Conservation (phyloP, 2,888 invertebrate species). For the Muschampia plurimacula region DNA sequence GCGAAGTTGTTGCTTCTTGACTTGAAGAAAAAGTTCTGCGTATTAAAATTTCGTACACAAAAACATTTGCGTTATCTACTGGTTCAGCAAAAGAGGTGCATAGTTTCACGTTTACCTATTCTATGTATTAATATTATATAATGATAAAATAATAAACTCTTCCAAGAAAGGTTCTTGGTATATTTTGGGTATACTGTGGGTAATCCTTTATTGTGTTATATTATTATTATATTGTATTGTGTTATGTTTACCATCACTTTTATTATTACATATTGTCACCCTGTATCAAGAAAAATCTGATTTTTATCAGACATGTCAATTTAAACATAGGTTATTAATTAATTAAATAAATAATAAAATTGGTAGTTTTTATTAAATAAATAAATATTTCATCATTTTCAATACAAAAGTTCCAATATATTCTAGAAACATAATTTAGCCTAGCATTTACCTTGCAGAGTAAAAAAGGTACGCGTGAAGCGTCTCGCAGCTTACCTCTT, state of each 20-base stretch:
- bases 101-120: not conserved
- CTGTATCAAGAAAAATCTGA: too few species aligned
- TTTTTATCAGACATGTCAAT: too few species aligned
- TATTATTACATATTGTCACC: too few species aligned
- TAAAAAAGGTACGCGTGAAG: not conserved
- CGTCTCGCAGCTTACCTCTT: slow-evolving; percentile 15
- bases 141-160: not conserved
- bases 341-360: too few species aligned
- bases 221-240: not conserved
- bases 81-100: too few species aligned
- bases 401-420: slow-evolving; percentile 9
- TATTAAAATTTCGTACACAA: not conserved
- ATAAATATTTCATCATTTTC: not conserved
- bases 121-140: too few species aligned
- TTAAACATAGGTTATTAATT: too few species aligned
- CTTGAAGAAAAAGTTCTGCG: slow-evolving; percentile 5
- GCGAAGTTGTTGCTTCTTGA: not conserved
- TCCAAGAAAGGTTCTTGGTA: not conserved
- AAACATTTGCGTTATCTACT: not conserved
- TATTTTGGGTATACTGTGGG: not conserved
- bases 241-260: not conserved
- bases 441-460: slow-evolving; percentile 10
- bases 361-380: not conserved
- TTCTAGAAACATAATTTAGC: slow-evolving; percentile 17
- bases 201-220: not conserved